Conservation (phyloP, 2,797 vertebrate species). For the Diplodus puntazzo region DNA sequence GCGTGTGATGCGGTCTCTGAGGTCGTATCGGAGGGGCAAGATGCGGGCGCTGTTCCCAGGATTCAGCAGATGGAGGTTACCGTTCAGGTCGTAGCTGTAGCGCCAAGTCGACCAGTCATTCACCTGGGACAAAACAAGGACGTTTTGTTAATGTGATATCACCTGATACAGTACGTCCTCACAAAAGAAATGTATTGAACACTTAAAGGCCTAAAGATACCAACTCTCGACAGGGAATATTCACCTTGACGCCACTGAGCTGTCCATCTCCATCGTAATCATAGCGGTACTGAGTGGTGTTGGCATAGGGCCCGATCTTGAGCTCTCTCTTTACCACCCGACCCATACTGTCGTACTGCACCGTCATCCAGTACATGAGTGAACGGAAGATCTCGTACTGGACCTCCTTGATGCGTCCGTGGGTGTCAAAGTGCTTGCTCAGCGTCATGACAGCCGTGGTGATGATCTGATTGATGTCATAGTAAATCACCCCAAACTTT, state of each 20-base stretch:
- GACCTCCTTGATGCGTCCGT: conserved; percentile 98
- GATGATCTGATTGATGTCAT: conserved; percentile 99
- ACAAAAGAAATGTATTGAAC: background rate
- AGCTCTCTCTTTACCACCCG: conserved; percentile 97
- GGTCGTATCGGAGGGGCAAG: conserved; percentile 96
- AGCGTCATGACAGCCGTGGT: conserved; percentile 99
- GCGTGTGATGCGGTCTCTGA: conserved; percentile 96
- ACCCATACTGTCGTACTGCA: conserved; percentile 99
- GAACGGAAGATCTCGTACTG: conserved; percentile 99
- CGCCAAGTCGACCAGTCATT: conserved; percentile 99
- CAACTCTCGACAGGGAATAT: conserved; percentile 19
- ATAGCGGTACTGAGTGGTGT: conserved; percentile 98
- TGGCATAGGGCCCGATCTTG: conserved; percentile 97
- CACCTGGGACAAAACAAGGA: conserved; percentile 73
- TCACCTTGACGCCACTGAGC: conserved; percentile 92
- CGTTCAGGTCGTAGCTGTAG: conserved; percentile 98
- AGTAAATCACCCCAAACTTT: conserved; percentile 99
- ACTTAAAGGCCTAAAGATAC: background rate
- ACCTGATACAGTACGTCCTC: background rate
- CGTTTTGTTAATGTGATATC: background rate
- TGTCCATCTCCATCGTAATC: conserved; percentile 98
- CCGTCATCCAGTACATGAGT: conserved; percentile 99
- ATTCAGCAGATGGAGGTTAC: conserved; percentile 96
- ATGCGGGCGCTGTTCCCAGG: conserved; percentile 95
- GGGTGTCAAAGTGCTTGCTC: conserved; percentile 99